Evolutionary conservation across 2,113 vertebrate species (phyloP).

Genomic region (Baryphthengus martii): DNA sequence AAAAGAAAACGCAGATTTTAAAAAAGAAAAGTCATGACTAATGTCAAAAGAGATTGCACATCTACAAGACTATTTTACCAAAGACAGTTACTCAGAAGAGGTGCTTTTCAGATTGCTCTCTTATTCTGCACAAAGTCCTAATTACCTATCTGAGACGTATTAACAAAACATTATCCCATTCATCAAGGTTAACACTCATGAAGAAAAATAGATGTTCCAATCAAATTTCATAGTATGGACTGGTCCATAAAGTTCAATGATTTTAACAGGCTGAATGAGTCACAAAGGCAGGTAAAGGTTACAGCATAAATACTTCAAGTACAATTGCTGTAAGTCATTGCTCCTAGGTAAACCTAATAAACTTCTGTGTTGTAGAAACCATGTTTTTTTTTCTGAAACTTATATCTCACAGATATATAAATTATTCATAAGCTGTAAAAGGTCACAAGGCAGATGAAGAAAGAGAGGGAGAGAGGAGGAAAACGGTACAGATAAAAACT

Average conservation of each 20-base stretch:
- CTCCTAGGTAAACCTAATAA: slow-evolving; percentile 7
- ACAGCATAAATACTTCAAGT: background rate
- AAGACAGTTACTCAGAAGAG: background rate
- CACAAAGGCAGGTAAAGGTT: background rate
- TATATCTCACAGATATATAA: slow-evolving; percentile 19
- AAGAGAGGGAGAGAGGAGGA: background rate
- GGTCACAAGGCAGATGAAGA: slow-evolving; percentile 21
- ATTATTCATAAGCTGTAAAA: slow-evolving; percentile 62
- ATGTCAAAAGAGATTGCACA: slow-evolving; percentile 41
- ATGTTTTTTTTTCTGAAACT: background rate
- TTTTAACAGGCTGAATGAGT: background rate
- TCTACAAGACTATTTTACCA: slow-evolving; percentile 1
- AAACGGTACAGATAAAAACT: slow-evolving; percentile 30
- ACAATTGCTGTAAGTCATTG: slow-evolving; percentile 3
- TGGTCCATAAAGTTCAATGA: background rate
- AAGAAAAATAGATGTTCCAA: background rate
- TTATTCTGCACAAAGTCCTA: background rate
- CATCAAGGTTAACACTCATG: background rate
- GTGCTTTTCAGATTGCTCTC: background rate
- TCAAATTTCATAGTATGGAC: background rate
- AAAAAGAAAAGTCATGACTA: slow-evolving; percentile 32
- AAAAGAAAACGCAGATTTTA: slow-evolving; percentile 67
- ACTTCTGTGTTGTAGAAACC: background rate
- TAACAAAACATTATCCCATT: background rate
- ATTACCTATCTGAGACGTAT: background rate